Evolutionary conservation across 2,113 vertebrate species (phyloP), one percentile per base, ranked within the genome.

Genomic region (Megaceryle maxima): DNA sequence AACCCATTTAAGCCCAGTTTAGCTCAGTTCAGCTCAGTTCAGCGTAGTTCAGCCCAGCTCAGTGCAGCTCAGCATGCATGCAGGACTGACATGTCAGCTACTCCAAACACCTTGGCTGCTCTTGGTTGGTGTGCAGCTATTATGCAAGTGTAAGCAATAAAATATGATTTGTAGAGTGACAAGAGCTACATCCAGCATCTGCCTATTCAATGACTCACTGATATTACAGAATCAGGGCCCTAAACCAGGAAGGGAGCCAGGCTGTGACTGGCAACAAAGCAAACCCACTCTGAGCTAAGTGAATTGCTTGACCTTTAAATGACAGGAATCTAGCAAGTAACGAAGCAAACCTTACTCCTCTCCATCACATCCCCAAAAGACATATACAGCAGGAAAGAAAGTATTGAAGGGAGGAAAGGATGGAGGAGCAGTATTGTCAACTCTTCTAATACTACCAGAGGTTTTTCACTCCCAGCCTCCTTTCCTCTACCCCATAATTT

Each of bases 151-250:
- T n/a, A 90, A 53, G 46, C 46, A 62, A 83, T 68, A 55, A 68
- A 69, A 4, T 39, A 20, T 46, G 33, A 69, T 62, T 55, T 76
- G 46, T 29, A 55, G 53, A 68, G 33, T 24, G 62, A 33, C 46
- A 28, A 86, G 70, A 89, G 80, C 76, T 88, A 93, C 94, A 95
- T 94, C 55, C 76, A 96, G 75, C 85, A 94, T 93, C 92, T 90
- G 63, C 92, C 90, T 76, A 41, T 78, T 80, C 64, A 83, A 77
- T 89, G 93, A 83, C 80, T 83, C 35, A 95, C 46, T 46, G 46
- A 46, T 83, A 80, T 67, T 53, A 43, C 24, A 48, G 43, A 67
- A 13, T 29, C 19, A 19, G 50, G 35, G 55, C 53, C 53, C 44
- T 89, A 44, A 59, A 82, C 59, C 21, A 35, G 43, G 59, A 66